These are phyloP conservation scores for Cydia pomonella DNA, from an alignment of 1,140 invertebrate genomes.

Conservation along the genomic window DNA sequence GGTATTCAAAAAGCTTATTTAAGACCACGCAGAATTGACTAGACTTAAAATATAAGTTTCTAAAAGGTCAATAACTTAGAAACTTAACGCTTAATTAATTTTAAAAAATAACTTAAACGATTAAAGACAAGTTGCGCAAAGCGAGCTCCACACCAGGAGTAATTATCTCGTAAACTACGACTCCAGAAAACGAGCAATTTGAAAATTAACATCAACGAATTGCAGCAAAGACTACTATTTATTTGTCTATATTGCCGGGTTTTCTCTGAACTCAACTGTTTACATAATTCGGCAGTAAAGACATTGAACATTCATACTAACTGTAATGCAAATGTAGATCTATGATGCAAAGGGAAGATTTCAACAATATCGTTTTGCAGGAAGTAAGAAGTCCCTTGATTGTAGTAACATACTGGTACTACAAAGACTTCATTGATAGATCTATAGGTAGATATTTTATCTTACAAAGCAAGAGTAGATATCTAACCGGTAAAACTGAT, in stretches of 20 bases:
- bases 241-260: not conserved
- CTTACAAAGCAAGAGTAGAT: not conserved
- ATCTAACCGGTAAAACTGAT: not conserved
- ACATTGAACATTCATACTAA: too few species aligned
- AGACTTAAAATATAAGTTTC: too few species aligned
- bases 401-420: too few species aligned
- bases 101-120: not conserved
- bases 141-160: not conserved
- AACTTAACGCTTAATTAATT: constrained; percentile 20
- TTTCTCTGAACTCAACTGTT: not conserved
- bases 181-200: not conserved
- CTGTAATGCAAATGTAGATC: too few species aligned
- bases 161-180: constrained; percentile 5
- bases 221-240: not conserved
- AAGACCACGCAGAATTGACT: too few species aligned
- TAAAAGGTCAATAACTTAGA: not conserved
- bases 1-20: too few species aligned
- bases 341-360: too few species aligned
- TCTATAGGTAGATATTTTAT: too few species aligned
- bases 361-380: too few species aligned
- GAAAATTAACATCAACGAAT: not conserved
- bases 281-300: too few species aligned
- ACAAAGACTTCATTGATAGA: too few species aligned
- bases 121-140: not conserved
- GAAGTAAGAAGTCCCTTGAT: too few species aligned